These are phyloP conservation scores for Diabrotica balteata DNA, from an alignment of 2,888 invertebrate genomes.

Conservation along the genomic window DNA sequence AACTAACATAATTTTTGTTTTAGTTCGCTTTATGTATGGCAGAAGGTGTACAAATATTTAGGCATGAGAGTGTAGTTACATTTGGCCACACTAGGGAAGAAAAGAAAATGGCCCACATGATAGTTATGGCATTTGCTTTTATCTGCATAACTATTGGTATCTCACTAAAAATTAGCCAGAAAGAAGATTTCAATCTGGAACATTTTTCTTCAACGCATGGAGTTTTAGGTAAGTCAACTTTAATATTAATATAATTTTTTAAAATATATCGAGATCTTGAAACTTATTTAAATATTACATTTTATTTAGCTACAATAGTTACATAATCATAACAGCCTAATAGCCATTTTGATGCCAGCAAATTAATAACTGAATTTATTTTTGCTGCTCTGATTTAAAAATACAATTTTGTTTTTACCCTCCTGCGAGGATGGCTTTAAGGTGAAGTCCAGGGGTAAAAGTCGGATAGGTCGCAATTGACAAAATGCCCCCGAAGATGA, in stretches of 20 bases:
- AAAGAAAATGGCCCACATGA: constrained; percentile 44
- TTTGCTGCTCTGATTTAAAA: too few species aligned
- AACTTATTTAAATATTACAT: too few species aligned
- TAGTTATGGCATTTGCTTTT: constrained; percentile 42
- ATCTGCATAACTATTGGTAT: constrained; percentile 46
- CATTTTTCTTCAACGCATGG: constrained; percentile 49
- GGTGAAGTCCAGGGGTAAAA: too few species aligned
- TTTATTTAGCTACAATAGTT: too few species aligned
- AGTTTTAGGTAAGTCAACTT: constrained; percentile 37
- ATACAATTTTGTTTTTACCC: too few species aligned
- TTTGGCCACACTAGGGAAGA: constrained; percentile 38
- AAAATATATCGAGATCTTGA: not conserved
- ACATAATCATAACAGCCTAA: too few species aligned
- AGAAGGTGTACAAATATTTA: constrained; percentile 47
- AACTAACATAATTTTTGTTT: constrained; percentile 28
- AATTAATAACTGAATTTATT: too few species aligned
- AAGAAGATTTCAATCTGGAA: constrained; percentile 22
- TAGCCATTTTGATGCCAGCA: too few species aligned
- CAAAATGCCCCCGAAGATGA: too few species aligned
- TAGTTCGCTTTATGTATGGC: constrained; percentile 49
- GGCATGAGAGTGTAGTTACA: constrained; percentile 42
- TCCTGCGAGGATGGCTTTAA: too few species aligned
- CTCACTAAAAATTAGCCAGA: constrained; percentile 47
- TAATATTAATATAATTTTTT: not conserved
- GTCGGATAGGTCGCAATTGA: too few species aligned